A percentile compares a stretch with the other conserved stretches of the same genome.
Conservation (phyloP, 2,888 invertebrate species). For the Tuberolachnus salignus region DNA sequence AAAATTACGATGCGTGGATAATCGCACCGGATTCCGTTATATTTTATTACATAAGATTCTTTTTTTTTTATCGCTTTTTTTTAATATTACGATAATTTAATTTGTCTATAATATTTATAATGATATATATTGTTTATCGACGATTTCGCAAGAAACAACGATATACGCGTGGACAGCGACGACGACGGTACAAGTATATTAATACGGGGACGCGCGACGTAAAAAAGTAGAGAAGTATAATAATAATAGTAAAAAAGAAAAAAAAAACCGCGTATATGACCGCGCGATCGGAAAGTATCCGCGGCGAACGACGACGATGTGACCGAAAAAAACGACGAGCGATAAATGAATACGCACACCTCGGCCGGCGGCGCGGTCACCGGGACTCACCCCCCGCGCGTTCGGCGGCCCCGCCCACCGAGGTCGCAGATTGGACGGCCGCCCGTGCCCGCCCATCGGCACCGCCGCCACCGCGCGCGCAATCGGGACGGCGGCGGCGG, state of each 20-base stretch:
- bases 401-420: constrained; percentile 29
- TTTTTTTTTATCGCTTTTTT: too few relatives aligned
- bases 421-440: constrained; percentile 34
- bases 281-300: background rate
- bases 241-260: background rate
- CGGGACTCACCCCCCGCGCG: constrained; percentile 16
- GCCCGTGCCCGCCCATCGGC: constrained; percentile 39
- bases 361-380: background rate
- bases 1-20: too few relatives aligned
- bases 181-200: background rate
- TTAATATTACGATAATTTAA: too few relatives aligned
- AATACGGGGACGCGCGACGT: background rate
- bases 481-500: constrained; percentile 53
- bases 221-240: background rate
- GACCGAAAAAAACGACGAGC: constrained; percentile 51
- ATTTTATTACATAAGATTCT: too few relatives aligned
- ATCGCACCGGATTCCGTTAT: too few relatives aligned
- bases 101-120: too few relatives aligned
- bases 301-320: constrained; percentile 25
- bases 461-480: constrained; percentile 40
- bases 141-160: too few relatives aligned
- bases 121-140: too few relatives aligned
- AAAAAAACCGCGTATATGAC: background rate
- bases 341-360: constrained; percentile 47
- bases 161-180: too few relatives aligned